These are phyloP conservation scores for Melieria omissa DNA, from an alignment of 2,888 invertebrate species.

Conservation along the genomic window DNA sequence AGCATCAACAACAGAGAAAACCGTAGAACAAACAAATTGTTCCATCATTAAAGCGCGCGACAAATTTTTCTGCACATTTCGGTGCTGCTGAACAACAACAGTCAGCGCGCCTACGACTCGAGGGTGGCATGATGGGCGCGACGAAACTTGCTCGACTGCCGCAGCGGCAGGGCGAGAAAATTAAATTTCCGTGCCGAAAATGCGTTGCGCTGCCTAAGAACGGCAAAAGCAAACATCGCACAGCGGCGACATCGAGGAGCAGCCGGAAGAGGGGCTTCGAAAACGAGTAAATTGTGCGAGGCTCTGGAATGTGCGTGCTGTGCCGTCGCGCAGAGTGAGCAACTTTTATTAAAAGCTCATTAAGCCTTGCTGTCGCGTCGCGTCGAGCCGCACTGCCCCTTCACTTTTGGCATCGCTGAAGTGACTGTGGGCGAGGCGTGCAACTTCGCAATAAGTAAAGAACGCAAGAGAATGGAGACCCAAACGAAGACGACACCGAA, in stretches of 20 bases:
- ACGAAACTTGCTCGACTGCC: constrained; percentile 15
- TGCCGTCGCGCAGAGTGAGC: constrained; percentile 9
- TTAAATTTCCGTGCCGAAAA: constrained; percentile 37
- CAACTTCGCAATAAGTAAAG: too few relatives aligned
- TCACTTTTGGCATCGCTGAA: too few relatives aligned
- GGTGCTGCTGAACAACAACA: background rate
- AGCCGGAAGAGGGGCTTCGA: background rate
- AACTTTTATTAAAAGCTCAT: constrained; percentile 40
- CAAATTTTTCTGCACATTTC: constrained; percentile 6
- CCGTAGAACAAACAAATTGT: constrained; percentile 14
- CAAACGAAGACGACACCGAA: too few relatives aligned
- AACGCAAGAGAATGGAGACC: too few relatives aligned
- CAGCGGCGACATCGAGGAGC: background rate
- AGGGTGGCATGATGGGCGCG: background rate
- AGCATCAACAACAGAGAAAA: constrained; percentile 6
- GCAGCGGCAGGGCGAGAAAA: constrained; percentile 24
- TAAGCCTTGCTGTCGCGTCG: constrained; percentile 6
- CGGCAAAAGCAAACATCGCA: background rate
- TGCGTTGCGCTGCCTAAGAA: constrained; percentile 9
- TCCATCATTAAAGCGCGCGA: constrained; percentile 15
- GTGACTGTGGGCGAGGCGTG: too few relatives aligned
- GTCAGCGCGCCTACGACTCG: background rate
- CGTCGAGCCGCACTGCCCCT: background rate
- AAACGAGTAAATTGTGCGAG: background rate
- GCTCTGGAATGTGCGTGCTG: background rate